Evolutionary conservation across 2,113 vertebrate genomes (phyloP).

Genomic region (Platysteira castanea): DNA sequence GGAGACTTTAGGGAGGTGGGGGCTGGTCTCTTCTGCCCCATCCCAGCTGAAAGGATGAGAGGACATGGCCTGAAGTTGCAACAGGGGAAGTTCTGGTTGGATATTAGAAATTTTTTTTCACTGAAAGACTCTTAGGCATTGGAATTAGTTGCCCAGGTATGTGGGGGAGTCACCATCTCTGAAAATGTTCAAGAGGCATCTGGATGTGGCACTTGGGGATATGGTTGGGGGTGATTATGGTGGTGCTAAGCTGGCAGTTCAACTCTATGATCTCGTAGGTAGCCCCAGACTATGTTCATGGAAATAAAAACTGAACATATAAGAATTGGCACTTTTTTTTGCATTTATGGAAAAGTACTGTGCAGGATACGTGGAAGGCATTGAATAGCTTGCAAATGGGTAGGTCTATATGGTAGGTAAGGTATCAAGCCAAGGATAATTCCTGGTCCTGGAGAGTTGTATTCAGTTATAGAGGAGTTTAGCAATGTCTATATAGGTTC

Average conservation of each 20-base stretch:
- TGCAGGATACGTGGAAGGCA: background rate
- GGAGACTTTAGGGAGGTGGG: background rate
- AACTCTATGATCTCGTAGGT: background rate
- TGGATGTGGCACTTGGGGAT: background rate
- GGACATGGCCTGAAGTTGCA: background rate
- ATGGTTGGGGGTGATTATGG: background rate
- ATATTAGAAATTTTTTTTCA: background rate
- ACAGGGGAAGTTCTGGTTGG: background rate
- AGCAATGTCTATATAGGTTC: background rate
- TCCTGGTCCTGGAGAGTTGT: background rate
- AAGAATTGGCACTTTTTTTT: background rate
- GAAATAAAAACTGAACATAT: background rate
- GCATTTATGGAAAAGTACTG: background rate
- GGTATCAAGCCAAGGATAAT: background rate
- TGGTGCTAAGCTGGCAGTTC: background rate
- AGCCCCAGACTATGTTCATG: background rate
- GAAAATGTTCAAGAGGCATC: background rate
- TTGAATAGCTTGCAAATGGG: background rate
- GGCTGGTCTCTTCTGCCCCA: background rate
- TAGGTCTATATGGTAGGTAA: background rate
- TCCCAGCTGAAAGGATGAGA: background rate
- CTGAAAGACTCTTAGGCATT: background rate
- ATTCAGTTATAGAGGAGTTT: background rate
- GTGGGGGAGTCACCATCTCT: background rate
- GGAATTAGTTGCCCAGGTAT: background rate